Evolutionary conservation across 2,113 vertebrate species (phyloP), one percentile per base, ranked within the genome.

Genomic region (Albula glossodonta): DNA sequence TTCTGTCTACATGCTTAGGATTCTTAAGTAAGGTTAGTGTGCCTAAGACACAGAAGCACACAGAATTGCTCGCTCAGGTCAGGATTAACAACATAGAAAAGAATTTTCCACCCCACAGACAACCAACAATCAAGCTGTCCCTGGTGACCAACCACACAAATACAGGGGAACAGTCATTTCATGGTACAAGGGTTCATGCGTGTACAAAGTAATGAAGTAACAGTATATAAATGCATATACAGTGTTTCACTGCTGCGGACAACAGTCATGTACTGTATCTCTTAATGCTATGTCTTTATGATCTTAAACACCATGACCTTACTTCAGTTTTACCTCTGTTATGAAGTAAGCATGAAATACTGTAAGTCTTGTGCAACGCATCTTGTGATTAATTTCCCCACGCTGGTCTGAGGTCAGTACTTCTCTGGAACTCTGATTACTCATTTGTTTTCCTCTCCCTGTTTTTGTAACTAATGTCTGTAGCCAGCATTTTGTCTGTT

Each of bases 341-440:
- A 2, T 74, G n/a, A 74, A 74, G 70, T 31, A 74, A 74, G n/a
- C n/a, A 74, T 3, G 7, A 74, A 74, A 10, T 5, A 10, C 70
- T 9, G 70, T 2, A 31, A 11, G 63, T 70, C 70, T 74, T 74
- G 70, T 74, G 70, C 70, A 74, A 74, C n/a, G 10, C 70, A 74
- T 74, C 51, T 53, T 81, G 80, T 81, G 80, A 81, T 81, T 51
- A 49, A 81, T 74, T 31, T 74, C 70, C 31, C 70, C 70, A 74
- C n/a, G 9, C n/a, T 74, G 1, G n/a, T 74, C 22, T 74, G 70
- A 25, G 70, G 70, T 74, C 70, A 74, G 17, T n/a, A 70, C 70
- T 22, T 74, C 22, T 74, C 70, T 74, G n/a, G n/a, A 74, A 74
- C n/a, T 10, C n/a, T 19, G 78, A 81, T 74, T 70, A 66, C 70